These are phyloP conservation scores for Leptestheria dahalacensis DNA, from an alignment of 1,140 invertebrate species.

Conservation along the genomic window DNA sequence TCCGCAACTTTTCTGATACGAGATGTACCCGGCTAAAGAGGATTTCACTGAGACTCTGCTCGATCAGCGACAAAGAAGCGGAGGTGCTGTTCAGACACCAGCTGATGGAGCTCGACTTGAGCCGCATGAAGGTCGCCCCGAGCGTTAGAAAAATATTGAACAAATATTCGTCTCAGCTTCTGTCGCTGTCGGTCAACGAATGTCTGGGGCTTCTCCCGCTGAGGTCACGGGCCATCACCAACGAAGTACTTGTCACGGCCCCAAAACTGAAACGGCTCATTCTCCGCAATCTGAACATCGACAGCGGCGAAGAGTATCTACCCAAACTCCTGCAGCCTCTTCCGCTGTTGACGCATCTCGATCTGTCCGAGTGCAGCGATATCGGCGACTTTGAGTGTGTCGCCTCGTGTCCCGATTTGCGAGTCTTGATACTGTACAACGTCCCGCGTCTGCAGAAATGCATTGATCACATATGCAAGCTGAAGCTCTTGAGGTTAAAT, in stretches of 20 bases:
- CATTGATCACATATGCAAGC: constrained; percentile 36
- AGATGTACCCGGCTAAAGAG: constrained; percentile 46
- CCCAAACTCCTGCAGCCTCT: constrained; percentile 40
- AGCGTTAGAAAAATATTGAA: constrained; percentile 30
- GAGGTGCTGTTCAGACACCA: constrained; percentile 49
- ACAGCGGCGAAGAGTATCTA: constrained; percentile 32
- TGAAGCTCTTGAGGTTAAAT: constrained; percentile 36
- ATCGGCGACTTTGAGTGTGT: constrained; percentile 39
- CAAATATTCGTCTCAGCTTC: constrained; percentile 26
- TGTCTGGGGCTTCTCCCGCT: constrained; percentile 21
- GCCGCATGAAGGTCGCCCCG: constrained; percentile 6
- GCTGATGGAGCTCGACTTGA: constrained; percentile 50
- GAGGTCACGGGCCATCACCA: neutral
- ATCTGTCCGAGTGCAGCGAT: constrained; percentile 55
- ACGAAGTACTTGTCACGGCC: constrained; percentile 27
- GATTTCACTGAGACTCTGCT: constrained; percentile 50
- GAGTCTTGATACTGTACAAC: constrained; percentile 59
- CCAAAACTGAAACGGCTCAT: constrained; percentile 46
- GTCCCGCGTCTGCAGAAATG: constrained; percentile 37
- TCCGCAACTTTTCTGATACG: constrained; percentile 52
- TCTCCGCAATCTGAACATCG: constrained; percentile 35
- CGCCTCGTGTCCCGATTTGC: constrained; percentile 43
- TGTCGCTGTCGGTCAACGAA: constrained; percentile 28
- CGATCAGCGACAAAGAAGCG: constrained; percentile 50
- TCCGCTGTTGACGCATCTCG: constrained; percentile 50